phyloP scores from a whole-genome alignment of 2,113 vertebrate genomes.

The Leptodactylus fuscus region DNA sequence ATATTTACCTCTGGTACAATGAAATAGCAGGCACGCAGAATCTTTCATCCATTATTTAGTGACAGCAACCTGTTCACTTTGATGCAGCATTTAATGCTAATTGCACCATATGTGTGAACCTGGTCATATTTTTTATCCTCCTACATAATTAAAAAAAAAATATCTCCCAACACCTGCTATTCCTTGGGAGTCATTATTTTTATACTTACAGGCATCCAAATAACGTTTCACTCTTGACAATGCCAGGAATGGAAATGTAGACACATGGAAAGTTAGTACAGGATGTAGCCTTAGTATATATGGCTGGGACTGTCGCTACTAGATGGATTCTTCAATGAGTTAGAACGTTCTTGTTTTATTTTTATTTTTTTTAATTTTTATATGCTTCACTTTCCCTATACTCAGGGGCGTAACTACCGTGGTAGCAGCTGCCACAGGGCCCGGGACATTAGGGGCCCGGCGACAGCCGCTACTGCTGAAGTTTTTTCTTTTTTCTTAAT shows the following conservation, averaged over 20 bases:
- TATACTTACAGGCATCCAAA: constrained; percentile 37
- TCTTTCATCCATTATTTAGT: constrained; percentile 40
- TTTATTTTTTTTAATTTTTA: too few species aligned
- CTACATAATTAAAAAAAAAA: constrained; percentile 44
- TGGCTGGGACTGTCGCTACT: too few species aligned
- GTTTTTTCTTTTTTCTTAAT: too few species aligned
- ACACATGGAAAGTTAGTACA: not conserved
- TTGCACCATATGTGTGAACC: constrained; percentile 51
- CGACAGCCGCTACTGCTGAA: too few species aligned
- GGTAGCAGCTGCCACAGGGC: too few species aligned
- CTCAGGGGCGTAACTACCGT: too few species aligned
- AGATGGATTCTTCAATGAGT: too few species aligned
- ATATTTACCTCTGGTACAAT: not conserved
- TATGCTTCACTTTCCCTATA: too few species aligned
- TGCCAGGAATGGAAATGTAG: not conserved
- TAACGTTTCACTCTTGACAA: not conserved
- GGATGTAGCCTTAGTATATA: too few species aligned
- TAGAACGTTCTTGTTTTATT: too few species aligned
- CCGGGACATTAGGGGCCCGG: too few species aligned
- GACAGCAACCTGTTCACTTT: constrained; percentile 35
- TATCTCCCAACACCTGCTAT: constrained; percentile 45
- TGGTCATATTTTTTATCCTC: constrained; percentile 52
- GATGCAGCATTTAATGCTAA: constrained; percentile 45
- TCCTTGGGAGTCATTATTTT: constrained; percentile 34
- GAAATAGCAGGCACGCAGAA: constrained; percentile 1